Base-by-base conservation (phyloP, 2,113 vertebrate species). In the Panurus biarmicus region DNA sequence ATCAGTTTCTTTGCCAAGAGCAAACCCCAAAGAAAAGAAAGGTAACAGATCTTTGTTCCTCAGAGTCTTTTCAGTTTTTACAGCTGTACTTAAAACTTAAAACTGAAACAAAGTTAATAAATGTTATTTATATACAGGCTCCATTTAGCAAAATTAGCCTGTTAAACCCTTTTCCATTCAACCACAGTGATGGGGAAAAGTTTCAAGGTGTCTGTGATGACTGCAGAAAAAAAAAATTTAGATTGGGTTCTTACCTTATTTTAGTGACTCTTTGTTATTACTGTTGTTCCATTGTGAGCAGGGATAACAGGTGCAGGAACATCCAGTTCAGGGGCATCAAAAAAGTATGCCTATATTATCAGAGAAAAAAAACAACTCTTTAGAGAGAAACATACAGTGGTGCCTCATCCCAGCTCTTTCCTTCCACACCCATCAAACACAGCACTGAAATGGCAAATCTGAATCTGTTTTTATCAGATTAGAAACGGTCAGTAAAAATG, bases 301-400 rank as follows among this genome's bases (percentile, higher is more conserved):
- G 96, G 85, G 70, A 48, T 47, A 73, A 87, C 5, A 82, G 87
- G 56, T 87, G 71, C 75, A n/a, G 89, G 86, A 70, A 95, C 74
- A 70, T 96, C 94, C 84, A 86, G 20, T 76, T 98, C 97, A 75
- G 98, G 97, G 56, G 94, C 97, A 96, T 98, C 98, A 96, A 99
- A 99, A 96, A 99, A 99, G 96, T 99, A 99, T 3, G 97, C 97
- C 99, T 99, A 72, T 15, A 6, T 94, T 45, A 74, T 79, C 11
- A 64, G 69, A 64, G 15, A 67, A 51, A 85, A n/a, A 79, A 9
- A n/a, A n/a, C n/a, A n/a, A 14, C 3, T 44, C 6, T 57, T 94
- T 36, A 87, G 60, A 75, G 33, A 45, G 23, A 83, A 83, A 85
- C 2, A 29, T 38, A 60, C 15, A 56, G 18, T 35, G 61, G 57